These are phyloP conservation scores for Noctua fimbriata DNA, from an alignment of 2,888 invertebrate species.

Conservation along the genomic window DNA sequence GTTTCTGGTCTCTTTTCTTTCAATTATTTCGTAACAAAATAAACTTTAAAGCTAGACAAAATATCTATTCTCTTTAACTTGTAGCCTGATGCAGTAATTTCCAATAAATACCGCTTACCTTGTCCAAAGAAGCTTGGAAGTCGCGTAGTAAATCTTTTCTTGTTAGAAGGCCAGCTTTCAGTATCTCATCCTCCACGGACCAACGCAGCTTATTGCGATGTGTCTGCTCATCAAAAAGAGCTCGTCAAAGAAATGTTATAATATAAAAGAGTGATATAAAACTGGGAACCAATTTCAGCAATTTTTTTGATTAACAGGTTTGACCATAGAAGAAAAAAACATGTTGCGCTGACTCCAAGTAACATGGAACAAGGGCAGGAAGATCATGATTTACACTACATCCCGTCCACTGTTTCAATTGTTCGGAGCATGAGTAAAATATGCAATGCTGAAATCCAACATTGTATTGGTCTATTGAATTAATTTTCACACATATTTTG, in stretches of 20 bases:
- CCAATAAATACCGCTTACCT: constrained; percentile 72
- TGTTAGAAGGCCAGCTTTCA: constrained; percentile 85
- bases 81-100: constrained; percentile 5
- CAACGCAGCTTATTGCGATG: constrained; percentile 84
- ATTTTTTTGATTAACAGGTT: background rate
- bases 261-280: background rate
- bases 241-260: background rate
- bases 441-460: background rate
- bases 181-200: constrained; percentile 80
- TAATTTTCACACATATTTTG: background rate
- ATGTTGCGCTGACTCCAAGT: background rate
- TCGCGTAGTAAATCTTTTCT: constrained; percentile 85
- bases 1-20: background rate
- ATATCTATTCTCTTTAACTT: constrained; percentile 11
- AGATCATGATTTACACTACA: background rate
- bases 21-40: background rate
- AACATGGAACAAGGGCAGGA: too few relatives aligned
- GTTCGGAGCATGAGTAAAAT: background rate
- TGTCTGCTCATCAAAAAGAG: constrained; percentile 68
- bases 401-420: background rate
- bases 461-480: background rate
- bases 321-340: background rate
- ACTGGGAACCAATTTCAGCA: background rate
- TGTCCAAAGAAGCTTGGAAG: constrained; percentile 83
- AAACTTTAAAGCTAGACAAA: background rate